phyloP scores from a whole-genome alignment of 2,888 invertebrate genomes.

The Mesodorylaimus sp. region DNA sequence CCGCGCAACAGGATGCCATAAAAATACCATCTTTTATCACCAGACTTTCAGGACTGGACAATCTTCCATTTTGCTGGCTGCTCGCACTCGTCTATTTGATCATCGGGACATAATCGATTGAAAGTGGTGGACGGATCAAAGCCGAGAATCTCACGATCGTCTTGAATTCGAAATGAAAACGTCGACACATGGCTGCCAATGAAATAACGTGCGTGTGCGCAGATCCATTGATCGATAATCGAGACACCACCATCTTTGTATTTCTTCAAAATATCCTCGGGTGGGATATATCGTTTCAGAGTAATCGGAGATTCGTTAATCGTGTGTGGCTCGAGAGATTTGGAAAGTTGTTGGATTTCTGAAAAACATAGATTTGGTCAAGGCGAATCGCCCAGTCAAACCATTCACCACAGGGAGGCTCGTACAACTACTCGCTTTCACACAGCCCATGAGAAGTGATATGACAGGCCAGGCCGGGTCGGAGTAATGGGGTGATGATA shows the following conservation, averaged over 20 bases:
- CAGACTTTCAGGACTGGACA: constrained; percentile 36
- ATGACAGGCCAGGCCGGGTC: too few relatives aligned
- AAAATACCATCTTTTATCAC: too few relatives aligned
- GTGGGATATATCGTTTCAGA: constrained; percentile 16
- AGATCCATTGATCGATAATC: constrained; percentile 84
- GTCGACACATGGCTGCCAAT: constrained; percentile 85
- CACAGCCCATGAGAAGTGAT: too few relatives aligned
- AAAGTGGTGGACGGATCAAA: constrained; percentile 62
- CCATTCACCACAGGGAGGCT: constrained; percentile 33
- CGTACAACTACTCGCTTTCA: not conserved
- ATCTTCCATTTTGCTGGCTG: constrained; percentile 59
- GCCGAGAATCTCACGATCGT: constrained; percentile 84
- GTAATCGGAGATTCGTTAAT: too few relatives aligned
- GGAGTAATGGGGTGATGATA: too few relatives aligned
- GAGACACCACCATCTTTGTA: constrained; percentile 67
- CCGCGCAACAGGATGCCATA: too few relatives aligned
- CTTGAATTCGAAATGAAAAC: constrained; percentile 85
- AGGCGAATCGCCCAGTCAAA: constrained; percentile 20
- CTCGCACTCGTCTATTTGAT: constrained; percentile 45
- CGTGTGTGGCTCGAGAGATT: too few relatives aligned
- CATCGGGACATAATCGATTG: constrained; percentile 54
- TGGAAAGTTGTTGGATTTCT: too few relatives aligned
- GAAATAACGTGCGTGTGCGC: constrained; percentile 63
- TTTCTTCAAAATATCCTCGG: constrained; percentile 19
- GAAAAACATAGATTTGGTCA: too few relatives aligned